A percentile compares a stretch with the other conserved stretches of the same genome.
phyloP scores from a whole-genome alignment of 2,888 invertebrate species.

The Anagyrus pseudococci region DNA sequence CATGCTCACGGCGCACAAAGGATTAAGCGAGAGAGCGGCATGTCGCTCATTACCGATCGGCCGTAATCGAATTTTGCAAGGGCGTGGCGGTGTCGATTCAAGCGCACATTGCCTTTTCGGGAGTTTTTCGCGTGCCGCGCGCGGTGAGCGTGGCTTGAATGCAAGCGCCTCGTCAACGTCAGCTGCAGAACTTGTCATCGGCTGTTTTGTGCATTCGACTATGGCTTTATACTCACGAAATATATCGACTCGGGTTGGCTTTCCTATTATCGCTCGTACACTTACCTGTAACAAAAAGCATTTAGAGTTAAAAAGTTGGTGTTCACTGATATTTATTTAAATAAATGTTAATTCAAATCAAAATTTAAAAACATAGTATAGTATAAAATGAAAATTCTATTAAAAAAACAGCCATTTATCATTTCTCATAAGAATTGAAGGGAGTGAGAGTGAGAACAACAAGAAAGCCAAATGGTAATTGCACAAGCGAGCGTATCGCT shows the following conservation, averaged over 20 bases:
- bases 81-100: background rate
- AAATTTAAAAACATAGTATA: no score
- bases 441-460: no score
- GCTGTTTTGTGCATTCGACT: background rate
- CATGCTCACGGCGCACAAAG: conserved; percentile 8
- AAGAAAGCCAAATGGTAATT: background rate
- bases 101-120: conserved; percentile 9
- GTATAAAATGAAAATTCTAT: no score
- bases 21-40: background rate
- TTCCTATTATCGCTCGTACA: no score
- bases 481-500: conserved; percentile 14
- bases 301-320: no score
- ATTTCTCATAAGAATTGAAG: no score
- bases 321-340: no score
- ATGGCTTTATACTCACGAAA: background rate
- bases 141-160: background rate
- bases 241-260: background rate
- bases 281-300: conserved; percentile 13
- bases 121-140: background rate
- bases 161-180: conserved; percentile 12
- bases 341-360: no score
- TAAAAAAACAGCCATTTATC: no score
- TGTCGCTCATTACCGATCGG: conserved; percentile 10
- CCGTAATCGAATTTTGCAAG: conserved; percentile 46
- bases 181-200: background rate